Evolutionary conservation across 1,140 invertebrate genomes (phyloP).

Genomic region (Parasteatoda tepidariorum): DNA sequence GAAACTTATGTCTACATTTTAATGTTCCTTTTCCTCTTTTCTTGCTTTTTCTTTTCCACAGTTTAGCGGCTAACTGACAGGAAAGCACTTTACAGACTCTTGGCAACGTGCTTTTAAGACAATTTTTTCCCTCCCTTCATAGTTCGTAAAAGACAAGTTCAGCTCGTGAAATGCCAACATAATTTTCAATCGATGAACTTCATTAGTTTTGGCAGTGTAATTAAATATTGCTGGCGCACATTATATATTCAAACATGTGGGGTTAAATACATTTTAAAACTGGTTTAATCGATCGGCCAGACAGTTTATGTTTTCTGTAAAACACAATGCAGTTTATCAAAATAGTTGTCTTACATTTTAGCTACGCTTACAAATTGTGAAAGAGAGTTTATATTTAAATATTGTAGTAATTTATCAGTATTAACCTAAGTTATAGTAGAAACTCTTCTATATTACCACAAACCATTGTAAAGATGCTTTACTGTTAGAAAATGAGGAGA

Average conservation of each 20-base stretch:
- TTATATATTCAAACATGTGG: not conserved
- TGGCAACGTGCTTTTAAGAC: slow-evolving; percentile 8
- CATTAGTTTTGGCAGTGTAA: not conserved
- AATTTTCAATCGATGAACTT: not conserved
- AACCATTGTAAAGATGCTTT: too few relatives aligned
- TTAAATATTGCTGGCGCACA: not conserved
- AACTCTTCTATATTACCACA: too few relatives aligned
- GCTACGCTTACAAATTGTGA: too few relatives aligned
- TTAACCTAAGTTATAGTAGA: too few relatives aligned
- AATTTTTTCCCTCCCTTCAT: not conserved
- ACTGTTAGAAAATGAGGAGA: too few relatives aligned
- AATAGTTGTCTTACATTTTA: too few relatives aligned
- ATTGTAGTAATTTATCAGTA: too few relatives aligned
- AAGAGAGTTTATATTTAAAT: too few relatives aligned
- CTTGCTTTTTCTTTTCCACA: slow-evolving; percentile 10
- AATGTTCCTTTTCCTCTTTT: slow-evolving; percentile 28
- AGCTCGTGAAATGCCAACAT: not conserved
- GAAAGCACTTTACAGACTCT: slow-evolving; percentile 21
- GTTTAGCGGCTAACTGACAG: slow-evolving; percentile 32
- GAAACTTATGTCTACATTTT: slow-evolving; percentile 58
- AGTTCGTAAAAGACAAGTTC: not conserved
- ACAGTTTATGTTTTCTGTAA: too few relatives aligned
- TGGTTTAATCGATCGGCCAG: not conserved
- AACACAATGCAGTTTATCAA: too few relatives aligned
- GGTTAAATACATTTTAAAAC: not conserved